Percentiles rank a stretch among this genome's conserved stretches.
phyloP scores from a whole-genome alignment of 2,888 invertebrate genomes.

The Argynnis bischoffii region DNA sequence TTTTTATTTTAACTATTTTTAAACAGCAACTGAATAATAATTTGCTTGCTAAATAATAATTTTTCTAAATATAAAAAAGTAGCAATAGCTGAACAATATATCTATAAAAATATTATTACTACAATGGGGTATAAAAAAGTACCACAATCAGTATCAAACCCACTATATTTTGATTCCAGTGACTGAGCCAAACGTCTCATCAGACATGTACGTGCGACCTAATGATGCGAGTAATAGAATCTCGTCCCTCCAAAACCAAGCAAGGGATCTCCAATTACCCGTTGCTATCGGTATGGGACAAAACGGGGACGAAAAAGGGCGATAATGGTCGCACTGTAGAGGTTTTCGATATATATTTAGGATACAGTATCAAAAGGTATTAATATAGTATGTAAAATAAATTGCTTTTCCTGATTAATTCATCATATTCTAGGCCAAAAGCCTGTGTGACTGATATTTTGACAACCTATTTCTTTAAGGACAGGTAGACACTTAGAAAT shows the following conservation, averaged over 20 bases:
- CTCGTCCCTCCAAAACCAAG: conserved; percentile 44
- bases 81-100: too few species aligned
- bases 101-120: background rate
- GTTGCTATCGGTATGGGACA: conserved; percentile 70
- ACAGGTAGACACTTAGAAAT: too few species aligned
- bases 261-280: conserved; percentile 74
- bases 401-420: too few species aligned
- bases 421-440: too few species aligned
- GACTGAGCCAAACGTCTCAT: conserved; percentile 20
- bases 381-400: background rate
- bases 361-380: background rate
- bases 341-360: conserved; percentile 42
- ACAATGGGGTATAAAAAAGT: background rate
- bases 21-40: too few species aligned
- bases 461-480: too few species aligned
- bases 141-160: background rate
- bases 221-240: conserved; percentile 65
- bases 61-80: too few species aligned
- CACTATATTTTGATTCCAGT: background rate
- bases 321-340: conserved; percentile 60
- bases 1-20: too few species aligned
- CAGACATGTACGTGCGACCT: conserved; percentile 47
- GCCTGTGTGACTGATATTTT: too few species aligned
- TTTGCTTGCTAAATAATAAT: too few species aligned
- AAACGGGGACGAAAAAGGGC: conserved; percentile 66